These are phyloP conservation scores for Denticeps clupeoides DNA, from an alignment of 2,797 vertebrate species.

Conservation along the genomic window DNA sequence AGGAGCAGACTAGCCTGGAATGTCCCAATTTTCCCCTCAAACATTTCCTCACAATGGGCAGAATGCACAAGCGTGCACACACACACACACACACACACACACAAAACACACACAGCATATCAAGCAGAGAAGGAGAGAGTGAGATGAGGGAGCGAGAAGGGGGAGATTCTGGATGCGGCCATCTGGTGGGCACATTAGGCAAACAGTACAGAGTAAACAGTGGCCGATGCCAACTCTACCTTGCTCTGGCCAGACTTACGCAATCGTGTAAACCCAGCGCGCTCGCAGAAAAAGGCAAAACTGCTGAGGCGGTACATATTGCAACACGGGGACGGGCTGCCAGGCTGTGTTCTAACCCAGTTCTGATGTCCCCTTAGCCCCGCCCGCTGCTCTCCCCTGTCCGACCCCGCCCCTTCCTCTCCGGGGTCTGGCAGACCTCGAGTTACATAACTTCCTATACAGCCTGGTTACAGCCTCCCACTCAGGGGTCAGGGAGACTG, in stretches of 20 bases:
- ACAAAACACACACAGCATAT: slow-evolving; percentile 1
- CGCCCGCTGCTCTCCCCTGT: not conserved
- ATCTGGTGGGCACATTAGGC: slow-evolving; percentile 23
- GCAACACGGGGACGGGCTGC: slow-evolving; percentile 9
- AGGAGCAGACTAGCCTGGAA: no score
- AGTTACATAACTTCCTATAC: slow-evolving; percentile 11
- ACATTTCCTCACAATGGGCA: not conserved
- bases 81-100: no score
- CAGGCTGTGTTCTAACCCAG: not conserved
- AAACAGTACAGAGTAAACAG: slow-evolving; percentile 17
- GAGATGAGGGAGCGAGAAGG: not conserved
- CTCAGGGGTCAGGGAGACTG: no score
- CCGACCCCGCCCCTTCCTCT: not conserved
- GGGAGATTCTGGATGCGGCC: slow-evolving; percentile 16
- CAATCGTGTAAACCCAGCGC: slow-evolving; percentile 34
- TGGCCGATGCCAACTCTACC: slow-evolving; percentile 17
- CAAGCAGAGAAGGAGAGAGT: not conserved
- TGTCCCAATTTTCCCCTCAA: no score
- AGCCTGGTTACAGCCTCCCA: slow-evolving; percentile 1
- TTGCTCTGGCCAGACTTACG: slow-evolving; percentile 43
- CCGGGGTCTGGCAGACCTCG: not conserved
- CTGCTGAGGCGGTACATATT: slow-evolving; percentile 15
- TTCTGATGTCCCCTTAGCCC: not conserved
- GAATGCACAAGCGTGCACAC: not conserved
- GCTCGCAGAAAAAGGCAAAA: no score